Evolutionary conservation across 2,888 invertebrate species (phyloP).

Genomic region (Ethmia dodecea): DNA sequence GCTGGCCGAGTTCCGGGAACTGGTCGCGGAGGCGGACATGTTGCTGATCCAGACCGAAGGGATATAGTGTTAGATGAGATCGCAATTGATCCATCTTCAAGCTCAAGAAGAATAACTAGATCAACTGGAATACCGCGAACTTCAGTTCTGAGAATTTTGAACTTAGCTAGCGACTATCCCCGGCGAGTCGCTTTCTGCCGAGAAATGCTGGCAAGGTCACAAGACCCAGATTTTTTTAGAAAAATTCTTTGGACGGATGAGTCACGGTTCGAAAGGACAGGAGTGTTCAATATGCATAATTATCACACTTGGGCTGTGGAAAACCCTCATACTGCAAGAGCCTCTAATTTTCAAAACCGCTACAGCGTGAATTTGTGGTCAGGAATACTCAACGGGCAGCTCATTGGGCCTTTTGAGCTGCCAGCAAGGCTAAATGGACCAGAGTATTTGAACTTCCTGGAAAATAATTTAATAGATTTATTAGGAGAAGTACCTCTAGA

Average conservation of each 20-base stretch:
- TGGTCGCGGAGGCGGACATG: too few relatives aligned
- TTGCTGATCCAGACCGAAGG: too few relatives aligned
- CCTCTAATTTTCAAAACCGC: conserved; percentile 13
- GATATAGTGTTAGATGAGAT: too few relatives aligned
- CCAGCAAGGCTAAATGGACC: conserved; percentile 4
- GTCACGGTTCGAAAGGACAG: conserved; percentile 19
- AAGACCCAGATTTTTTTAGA: conserved; percentile 19
- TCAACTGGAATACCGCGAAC: too few relatives aligned
- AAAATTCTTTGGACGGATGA: conserved; percentile 23
- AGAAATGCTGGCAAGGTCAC: conserved; percentile 13
- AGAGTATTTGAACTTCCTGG: conserved; percentile 1
- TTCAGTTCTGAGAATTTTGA: too few relatives aligned
- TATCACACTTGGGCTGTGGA: conserved; percentile 20
- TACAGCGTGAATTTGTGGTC: conserved; percentile 17
- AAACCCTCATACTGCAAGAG: conserved; percentile 16
- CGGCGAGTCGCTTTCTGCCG: conserved; percentile 4
- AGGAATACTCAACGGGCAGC: conserved; percentile 13
- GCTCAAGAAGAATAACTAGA: too few relatives aligned
- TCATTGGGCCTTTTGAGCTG: conserved; percentile 13
- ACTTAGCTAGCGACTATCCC: neutral
- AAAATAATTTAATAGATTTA: conserved; percentile 2
- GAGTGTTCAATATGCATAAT: conserved; percentile 23
- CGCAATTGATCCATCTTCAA: too few relatives aligned
- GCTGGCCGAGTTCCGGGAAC: too few relatives aligned
- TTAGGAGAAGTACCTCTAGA: conserved; percentile 6